Conservation (phyloP, 2,797 vertebrate species). For the Cephalopachus bancanus region DNA sequence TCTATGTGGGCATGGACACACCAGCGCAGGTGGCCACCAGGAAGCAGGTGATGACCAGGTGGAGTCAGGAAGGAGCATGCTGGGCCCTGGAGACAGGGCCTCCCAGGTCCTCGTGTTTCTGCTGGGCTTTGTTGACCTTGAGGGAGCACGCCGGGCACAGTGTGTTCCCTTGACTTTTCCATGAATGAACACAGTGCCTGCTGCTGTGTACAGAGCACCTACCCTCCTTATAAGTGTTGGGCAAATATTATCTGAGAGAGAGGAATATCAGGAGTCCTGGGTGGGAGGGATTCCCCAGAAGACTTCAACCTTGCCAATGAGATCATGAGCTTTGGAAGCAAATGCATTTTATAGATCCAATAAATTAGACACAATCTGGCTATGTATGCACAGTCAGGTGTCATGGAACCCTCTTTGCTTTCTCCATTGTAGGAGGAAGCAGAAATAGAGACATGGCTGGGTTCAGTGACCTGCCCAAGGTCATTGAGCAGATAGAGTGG, state of each 20-base stretch:
- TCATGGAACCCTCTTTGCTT: background rate
- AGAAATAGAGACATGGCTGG: background rate
- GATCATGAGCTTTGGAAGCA: conserved; percentile 63
- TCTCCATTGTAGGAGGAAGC: background rate
- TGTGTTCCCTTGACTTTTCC: background rate
- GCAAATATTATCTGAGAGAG: background rate
- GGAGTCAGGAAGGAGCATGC: background rate
- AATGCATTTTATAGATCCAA: conserved; percentile 73
- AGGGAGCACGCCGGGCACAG: background rate
- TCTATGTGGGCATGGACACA: background rate
- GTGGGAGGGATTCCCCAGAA: conserved; percentile 30
- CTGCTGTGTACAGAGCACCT: background rate
- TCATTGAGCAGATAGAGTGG: background rate
- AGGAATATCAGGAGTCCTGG: background rate
- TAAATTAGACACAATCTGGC: conserved; percentile 39
- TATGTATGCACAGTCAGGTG: background rate
- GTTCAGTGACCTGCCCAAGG: background rate
- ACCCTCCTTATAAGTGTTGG: background rate
- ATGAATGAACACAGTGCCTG: background rate
- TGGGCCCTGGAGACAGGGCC: background rate
- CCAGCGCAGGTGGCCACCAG: background rate
- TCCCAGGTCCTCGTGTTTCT: rapidly evolving
- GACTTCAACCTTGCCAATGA: conserved; percentile 68
- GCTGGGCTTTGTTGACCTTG: background rate
- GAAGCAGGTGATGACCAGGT: background rate